These are phyloP conservation scores for Acomys russatus DNA, from an alignment of 2,797 vertebrate species.

Conservation along the genomic window DNA sequence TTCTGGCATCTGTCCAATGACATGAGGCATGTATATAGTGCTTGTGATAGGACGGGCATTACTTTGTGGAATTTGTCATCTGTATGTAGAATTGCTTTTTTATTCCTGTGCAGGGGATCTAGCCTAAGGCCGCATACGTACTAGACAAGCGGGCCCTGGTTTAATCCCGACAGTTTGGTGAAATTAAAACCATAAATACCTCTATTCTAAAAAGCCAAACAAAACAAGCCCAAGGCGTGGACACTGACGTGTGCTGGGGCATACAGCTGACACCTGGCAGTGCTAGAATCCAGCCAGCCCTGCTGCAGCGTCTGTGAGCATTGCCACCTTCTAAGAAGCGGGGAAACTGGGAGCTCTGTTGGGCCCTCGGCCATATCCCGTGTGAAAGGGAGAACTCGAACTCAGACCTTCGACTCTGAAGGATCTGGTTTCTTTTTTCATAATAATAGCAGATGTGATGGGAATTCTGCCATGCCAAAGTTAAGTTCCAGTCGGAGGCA, in stretches of 20 bases:
- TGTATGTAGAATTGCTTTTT: background rate
- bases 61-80: background rate
- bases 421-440: too few relatives aligned
- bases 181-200: constrained; percentile 47
- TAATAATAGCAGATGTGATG: background rate
- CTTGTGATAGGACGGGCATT: background rate
- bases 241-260: constrained; percentile 2
- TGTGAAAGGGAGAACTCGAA: constrained; percentile 8
- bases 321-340: constrained; percentile 46
- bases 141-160: background rate
- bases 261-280: constrained; percentile 23
- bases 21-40: constrained; percentile 10
- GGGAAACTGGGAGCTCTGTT: background rate
- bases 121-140: background rate
- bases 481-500: constrained; percentile 59
- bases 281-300: constrained; percentile 33
- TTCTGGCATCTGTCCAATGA: constrained; percentile 35
- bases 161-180: constrained; percentile 14
- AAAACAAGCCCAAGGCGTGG: constrained; percentile 21
- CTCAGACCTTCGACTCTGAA: constrained; percentile 19
- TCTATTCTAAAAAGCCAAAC: constrained; percentile 15
- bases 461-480: background rate
- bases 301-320: background rate
- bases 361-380: background rate
- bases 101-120: background rate